Evolutionary conservation across 2,888 invertebrate genomes (phyloP).

Genomic region (Plagodis dolabraria): DNA sequence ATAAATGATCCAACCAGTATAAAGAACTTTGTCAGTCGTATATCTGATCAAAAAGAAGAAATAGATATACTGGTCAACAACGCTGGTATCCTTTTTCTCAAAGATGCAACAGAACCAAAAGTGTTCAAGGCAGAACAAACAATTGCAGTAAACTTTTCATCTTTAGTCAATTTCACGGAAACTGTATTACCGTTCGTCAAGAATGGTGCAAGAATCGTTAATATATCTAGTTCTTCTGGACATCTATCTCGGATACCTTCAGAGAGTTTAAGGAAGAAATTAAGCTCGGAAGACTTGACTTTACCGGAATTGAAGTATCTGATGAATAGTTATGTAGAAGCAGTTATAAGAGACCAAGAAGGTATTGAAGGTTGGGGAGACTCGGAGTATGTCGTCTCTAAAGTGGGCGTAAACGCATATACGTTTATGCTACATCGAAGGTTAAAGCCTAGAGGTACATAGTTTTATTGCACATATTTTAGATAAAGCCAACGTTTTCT

Average conservation of each 20-base stretch:
- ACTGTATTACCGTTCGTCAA: conserved; percentile 88
- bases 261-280: conserved; percentile 70
- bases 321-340: conserved; percentile 87
- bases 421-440: conserved; percentile 87
- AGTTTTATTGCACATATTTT: conserved; percentile 1
- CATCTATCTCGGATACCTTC: conserved; percentile 86
- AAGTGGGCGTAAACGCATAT: conserved; percentile 89
- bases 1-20: conserved; percentile 86
- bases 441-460: conserved; percentile 58
- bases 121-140: conserved; percentile 64
- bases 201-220: conserved; percentile 88
- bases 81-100: conserved; percentile 84
- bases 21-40: conserved; percentile 75
- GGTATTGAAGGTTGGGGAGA: conserved; percentile 82
- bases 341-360: conserved; percentile 62
- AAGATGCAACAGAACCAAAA: conserved; percentile 65
- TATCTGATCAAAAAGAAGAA: conserved; percentile 84
- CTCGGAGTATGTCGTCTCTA: conserved; percentile 89
- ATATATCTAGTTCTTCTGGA: conserved; percentile 89
- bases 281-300: conserved; percentile 79
- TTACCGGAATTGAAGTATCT: conserved; percentile 82
- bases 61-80: conserved; percentile 91
- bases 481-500: no score
- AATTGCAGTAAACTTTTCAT: conserved; percentile 64
- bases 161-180: conserved; percentile 77